Evolutionary conservation across 2,113 vertebrate genomes (phyloP).

Genomic region (Odontophorus gujanensis): DNA sequence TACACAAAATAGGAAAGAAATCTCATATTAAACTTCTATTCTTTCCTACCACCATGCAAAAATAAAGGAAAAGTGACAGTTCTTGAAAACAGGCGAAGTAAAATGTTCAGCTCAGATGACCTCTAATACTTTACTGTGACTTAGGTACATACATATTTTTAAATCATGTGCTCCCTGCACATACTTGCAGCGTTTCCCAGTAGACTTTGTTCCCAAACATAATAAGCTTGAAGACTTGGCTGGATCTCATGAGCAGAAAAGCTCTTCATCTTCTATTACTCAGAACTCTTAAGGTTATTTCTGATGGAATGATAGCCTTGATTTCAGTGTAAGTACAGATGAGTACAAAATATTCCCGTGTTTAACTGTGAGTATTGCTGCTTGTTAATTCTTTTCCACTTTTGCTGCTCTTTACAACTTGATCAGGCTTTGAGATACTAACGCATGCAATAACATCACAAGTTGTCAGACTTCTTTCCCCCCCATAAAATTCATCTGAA

Average conservation of each 20-base stretch:
- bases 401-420: neutral
- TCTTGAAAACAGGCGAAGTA: neutral
- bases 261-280: constrained; percentile 22
- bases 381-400: neutral
- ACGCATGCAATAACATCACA: neutral
- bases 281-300: neutral
- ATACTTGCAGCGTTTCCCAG: neutral
- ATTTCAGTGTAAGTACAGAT: neutral
- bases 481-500: neutral
- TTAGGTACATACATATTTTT: neutral
- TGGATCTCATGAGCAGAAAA: neutral
- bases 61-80: neutral
- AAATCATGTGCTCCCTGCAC: neutral
- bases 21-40: neutral
- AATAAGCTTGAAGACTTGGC: neutral
- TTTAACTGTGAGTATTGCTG: neutral
- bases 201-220: neutral
- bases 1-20: neutral
- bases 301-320: neutral
- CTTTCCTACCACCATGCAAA: neutral
- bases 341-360: neutral
- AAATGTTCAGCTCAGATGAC: neutral
- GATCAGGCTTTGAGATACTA: neutral
- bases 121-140: neutral
- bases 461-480: neutral